phyloP scores from a whole-genome alignment of 2,888 invertebrate species.

The Isotomurus palustris region DNA sequence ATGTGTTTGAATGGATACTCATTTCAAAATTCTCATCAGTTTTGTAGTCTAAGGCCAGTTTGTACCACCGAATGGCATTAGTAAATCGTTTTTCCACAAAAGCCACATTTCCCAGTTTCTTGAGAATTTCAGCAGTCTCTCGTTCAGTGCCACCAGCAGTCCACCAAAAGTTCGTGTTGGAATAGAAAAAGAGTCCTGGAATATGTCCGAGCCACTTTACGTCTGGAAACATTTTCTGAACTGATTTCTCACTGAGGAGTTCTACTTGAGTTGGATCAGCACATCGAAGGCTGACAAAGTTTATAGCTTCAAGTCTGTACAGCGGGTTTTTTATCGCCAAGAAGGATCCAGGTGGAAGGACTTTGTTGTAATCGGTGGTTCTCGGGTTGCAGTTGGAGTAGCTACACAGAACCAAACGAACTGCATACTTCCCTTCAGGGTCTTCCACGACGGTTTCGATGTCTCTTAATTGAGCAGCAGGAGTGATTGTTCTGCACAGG shows the following conservation, averaged over 20 bases:
- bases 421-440: background rate
- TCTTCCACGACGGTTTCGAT: background rate
- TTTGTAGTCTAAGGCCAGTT: background rate
- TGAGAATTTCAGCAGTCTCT: background rate
- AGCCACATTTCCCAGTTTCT: background rate
- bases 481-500: background rate
- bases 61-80: background rate
- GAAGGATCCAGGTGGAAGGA: background rate
- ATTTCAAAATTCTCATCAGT: background rate
- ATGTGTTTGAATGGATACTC: background rate
- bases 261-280: background rate
- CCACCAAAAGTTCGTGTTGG: background rate
- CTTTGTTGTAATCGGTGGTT: background rate
- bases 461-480: background rate
- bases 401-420: background rate
- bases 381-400: background rate
- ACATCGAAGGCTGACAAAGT: background rate
- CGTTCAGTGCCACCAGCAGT: background rate
- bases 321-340: constrained; percentile 6
- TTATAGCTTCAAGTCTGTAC: background rate
- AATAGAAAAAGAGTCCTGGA: background rate
- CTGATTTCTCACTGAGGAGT: background rate
- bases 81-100: background rate
- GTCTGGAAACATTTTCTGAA: constrained; percentile 2
- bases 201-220: background rate